Percentiles rank a stretch among this genome's conserved stretches.
These are phyloP conservation scores for Mesaphorura yosii DNA, from an alignment of 1,140 invertebrate species.

Conservation along the genomic window DNA sequence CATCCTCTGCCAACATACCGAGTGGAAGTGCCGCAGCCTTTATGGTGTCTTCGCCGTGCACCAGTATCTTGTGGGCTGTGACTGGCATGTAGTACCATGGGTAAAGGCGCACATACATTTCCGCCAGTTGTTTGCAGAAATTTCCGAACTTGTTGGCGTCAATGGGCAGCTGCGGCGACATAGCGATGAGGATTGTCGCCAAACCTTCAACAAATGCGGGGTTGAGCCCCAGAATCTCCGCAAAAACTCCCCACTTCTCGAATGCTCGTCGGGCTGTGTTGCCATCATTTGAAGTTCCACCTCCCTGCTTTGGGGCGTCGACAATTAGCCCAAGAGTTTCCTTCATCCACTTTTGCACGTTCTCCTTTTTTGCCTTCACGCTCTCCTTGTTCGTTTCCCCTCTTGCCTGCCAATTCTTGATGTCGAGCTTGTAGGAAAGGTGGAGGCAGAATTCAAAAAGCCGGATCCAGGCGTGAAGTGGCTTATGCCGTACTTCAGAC, in stretches of 20 bases:
- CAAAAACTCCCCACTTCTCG: constrained; percentile 5
- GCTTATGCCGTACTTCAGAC: constrained; percentile 15
- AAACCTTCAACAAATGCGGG: constrained; percentile 11
- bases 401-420: constrained; percentile 7
- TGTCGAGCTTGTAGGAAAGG: constrained; percentile 12
- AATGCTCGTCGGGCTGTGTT: constrained; percentile 26
- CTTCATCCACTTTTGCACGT: constrained; percentile 4
- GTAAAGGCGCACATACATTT: constrained; percentile 13
- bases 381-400: background rate
- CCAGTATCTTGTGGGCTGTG: constrained; percentile 19
- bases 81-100: constrained; percentile 13
- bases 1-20: constrained; percentile 17
- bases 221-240: constrained; percentile 16
- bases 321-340: constrained; percentile 10
- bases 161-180: constrained; percentile 9
- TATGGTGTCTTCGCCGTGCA: constrained; percentile 18
- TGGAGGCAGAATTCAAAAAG: constrained; percentile 20
- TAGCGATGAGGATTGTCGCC: constrained; percentile 8
- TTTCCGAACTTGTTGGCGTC: constrained; percentile 15
- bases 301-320: constrained; percentile 4
- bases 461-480: constrained; percentile 24
- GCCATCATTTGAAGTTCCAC: constrained; percentile 23
- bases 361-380: constrained; percentile 9
- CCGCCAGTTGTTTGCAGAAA: background rate
- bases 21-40: background rate